phyloP scores from a whole-genome alignment of 2,888 invertebrate genomes.

The Lycocerus yunnanus region DNA sequence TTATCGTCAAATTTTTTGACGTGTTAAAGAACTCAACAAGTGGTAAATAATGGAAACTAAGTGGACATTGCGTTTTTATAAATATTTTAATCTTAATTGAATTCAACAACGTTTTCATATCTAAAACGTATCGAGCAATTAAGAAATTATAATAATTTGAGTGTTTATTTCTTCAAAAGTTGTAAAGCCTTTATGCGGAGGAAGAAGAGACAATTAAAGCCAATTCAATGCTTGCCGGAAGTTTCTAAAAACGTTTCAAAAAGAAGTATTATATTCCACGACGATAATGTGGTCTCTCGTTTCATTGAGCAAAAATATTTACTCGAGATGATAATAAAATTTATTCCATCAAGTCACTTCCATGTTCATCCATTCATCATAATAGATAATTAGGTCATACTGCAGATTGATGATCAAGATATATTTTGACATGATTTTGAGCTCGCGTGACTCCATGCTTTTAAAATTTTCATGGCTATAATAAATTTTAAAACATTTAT shows the following conservation, averaged over 20 bases:
- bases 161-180: background rate
- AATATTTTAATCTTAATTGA: background rate
- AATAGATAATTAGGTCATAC: slow-evolving; percentile 3
- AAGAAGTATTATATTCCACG: background rate
- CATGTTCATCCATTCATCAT: slow-evolving; percentile 2
- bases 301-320: slow-evolving; percentile 3
- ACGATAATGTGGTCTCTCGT: slow-evolving; percentile 1
- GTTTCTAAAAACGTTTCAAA: slow-evolving; percentile 1
- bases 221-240: background rate
- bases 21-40: background rate
- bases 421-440: background rate
- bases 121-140: background rate
- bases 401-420: slow-evolving; percentile 2
- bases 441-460: background rate
- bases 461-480: background rate
- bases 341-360: slow-evolving; percentile 1
- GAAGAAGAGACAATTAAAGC: background rate
- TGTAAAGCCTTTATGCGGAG: background rate
- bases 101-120: background rate
- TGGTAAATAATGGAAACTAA: background rate
- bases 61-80: background rate
- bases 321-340: background rate
- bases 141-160: background rate
- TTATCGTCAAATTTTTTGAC: background rate
- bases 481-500: background rate